Evolutionary conservation across 1,140 invertebrate species (phyloP).

Genomic region (Trichoplusia ni): DNA sequence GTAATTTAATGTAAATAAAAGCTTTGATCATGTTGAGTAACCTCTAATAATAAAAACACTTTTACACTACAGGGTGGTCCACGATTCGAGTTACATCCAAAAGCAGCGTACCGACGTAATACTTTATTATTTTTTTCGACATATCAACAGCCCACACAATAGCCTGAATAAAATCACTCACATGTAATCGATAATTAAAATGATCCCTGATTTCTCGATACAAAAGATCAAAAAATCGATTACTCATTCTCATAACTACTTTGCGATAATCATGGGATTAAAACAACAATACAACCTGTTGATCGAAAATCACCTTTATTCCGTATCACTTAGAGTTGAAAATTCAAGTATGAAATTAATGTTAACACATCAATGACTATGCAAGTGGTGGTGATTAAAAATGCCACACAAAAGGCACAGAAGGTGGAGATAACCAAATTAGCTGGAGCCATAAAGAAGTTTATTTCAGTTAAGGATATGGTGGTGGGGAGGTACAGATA

Average conservation of each 20-base stretch:
- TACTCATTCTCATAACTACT: constrained; percentile 39
- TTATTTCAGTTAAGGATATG: not conserved
- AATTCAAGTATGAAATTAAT: not conserved
- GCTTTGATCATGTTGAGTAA: too few species aligned
- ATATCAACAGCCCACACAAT: not conserved
- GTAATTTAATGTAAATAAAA: too few species aligned
- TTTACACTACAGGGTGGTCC: constrained; percentile 8
- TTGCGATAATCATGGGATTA: constrained; percentile 31
- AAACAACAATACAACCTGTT: constrained; percentile 15
- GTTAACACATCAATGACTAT: constrained; percentile 29
- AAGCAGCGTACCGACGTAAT: not conserved
- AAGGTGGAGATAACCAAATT: not conserved
- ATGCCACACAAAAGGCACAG: constrained; percentile 22
- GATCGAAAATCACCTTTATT: not conserved
- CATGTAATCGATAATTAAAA: constrained; percentile 32
- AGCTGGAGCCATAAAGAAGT: not conserved
- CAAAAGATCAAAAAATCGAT: constrained; percentile 41
- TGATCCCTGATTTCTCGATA: constrained; percentile 32
- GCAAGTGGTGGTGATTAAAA: constrained; percentile 43
- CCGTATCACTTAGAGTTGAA: not conserved
- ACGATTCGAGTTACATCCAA: constrained; percentile 6
- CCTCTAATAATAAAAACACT: too few species aligned
- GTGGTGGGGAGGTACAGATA: not conserved
- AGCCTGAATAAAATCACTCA: constrained; percentile 24
- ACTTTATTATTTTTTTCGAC: constrained; percentile 8